Base-by-base conservation (phyloP, 2,113 vertebrate genomes). In the Etheostoma cragini region DNA sequence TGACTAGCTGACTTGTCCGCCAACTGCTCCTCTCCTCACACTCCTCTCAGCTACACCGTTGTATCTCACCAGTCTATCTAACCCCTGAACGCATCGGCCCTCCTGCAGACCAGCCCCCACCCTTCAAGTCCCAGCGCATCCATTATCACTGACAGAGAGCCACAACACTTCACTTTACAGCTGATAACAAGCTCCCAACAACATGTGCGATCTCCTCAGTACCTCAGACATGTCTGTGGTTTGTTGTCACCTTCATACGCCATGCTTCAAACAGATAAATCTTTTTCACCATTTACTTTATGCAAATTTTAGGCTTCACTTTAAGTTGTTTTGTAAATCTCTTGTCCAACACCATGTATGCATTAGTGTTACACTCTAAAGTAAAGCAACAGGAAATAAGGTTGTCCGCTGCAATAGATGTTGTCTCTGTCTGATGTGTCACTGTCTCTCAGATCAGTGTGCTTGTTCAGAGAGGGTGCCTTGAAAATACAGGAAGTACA, bases 61-160 rank as follows among this genome's bases (percentile, higher is more conserved):
- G 80, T 72, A 63, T 62, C 78, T 24, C 5, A 72, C 46, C 58
- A 47, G 64, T 75, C 78, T 46, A 75, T 72, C 64, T 78, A 67
- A 82, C 65, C 82, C 24, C 60, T 33, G 21, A 79, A 72, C 84
- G 81, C 76, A 56, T 63, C 22, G 11, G 38, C 53, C 65, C 77
- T 56, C 67, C 76, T 17, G 46, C 72, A 64, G 68, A 57, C 69
- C 79, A 30, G 57, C 81, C 47, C 8, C 69, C 63, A 57, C 64
- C 67, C 84, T 69, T 54, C 30, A 65, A 69, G 49, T 80, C 68
- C 49, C 61, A 5, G 19, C 63, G 84, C 69, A 85, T 88, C 70
- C 78, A 81, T 90, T 88, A 87, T 87, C 78, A 64, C 66, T 87
- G 87, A 80, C 86, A 88, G 61, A 78, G 80, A 90, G 80, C 73